These are phyloP conservation scores for Neosilurus mollespiculum DNA, from an alignment of 2,797 vertebrate species.

Conservation along the genomic window DNA sequence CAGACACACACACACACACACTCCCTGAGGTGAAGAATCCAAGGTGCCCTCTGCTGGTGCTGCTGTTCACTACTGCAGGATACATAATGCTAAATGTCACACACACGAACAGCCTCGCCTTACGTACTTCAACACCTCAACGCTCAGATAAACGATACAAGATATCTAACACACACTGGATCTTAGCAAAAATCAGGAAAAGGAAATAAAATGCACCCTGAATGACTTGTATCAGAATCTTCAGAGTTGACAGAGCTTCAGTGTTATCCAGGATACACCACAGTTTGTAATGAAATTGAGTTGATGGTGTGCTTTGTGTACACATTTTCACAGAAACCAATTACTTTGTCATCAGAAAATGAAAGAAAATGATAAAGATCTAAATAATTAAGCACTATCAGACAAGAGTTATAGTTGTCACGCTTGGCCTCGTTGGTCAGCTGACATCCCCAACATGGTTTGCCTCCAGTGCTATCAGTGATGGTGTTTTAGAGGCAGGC, in stretches of 20 bases:
- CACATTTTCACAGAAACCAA: background rate
- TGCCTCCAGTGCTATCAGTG: no score
- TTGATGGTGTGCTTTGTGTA: background rate
- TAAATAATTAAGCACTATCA: background rate
- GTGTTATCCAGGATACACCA: background rate
- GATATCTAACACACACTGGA: background rate
- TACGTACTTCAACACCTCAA: background rate
- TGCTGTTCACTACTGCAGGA: background rate
- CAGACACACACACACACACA: background rate
- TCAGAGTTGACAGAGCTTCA: background rate
- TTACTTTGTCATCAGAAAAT: background rate
- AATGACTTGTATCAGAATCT: background rate
- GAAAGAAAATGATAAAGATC: background rate
- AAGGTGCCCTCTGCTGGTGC: slow-evolving; percentile 17
- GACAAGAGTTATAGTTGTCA: no score
- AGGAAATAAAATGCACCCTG: no score
- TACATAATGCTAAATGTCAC: background rate
- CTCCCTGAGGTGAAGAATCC: background rate
- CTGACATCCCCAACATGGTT: no score
- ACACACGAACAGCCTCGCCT: background rate
- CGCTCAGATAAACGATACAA: background rate
- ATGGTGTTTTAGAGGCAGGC: no score
- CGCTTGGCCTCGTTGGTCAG: no score
- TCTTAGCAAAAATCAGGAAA: background rate
- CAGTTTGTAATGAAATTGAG: background rate